Conservation (phyloP, 2,888 invertebrate species). For the Limnephilus marmoratus region DNA sequence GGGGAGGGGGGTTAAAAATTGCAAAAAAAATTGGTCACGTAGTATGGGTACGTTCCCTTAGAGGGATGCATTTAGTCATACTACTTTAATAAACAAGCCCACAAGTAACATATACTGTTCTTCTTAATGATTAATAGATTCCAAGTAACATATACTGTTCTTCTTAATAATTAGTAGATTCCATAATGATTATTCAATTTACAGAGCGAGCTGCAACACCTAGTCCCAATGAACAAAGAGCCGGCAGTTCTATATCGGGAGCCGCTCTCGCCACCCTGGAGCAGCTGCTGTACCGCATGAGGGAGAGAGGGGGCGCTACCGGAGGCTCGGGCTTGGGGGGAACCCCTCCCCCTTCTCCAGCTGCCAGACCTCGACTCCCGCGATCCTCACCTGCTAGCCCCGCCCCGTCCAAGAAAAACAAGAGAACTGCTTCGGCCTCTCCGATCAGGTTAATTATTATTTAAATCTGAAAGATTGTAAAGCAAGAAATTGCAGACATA, state of each 20-base stretch:
- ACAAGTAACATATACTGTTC: not conserved
- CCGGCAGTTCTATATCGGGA: conserved; percentile 70
- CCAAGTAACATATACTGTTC: not conserved
- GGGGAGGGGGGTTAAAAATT: no score
- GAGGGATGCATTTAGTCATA: not conserved
- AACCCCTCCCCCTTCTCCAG: conserved; percentile 70
- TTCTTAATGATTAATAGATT: not conserved
- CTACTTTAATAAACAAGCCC: not conserved
- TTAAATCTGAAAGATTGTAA: not conserved
- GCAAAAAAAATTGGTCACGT: no score
- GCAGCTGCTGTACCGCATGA: conserved; percentile 77
- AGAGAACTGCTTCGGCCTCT: conserved; percentile 87
- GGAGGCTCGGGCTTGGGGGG: conserved; percentile 60
- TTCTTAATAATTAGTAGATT: not conserved
- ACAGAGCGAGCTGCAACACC: conserved; percentile 64
- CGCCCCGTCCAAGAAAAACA: conserved; percentile 83
- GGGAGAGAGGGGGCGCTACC: conserved; percentile 69
- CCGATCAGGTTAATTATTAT: conserved; percentile 79
- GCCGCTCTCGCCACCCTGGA: conserved; percentile 78
- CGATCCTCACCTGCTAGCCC: conserved; percentile 88
- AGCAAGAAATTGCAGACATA: not conserved
- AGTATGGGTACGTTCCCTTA: no score
- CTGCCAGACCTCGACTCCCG: conserved; percentile 81
- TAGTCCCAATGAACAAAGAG: conserved; percentile 66
- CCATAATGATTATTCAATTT: not conserved